These are phyloP conservation scores for Heliconius melpomene DNA, from an alignment of 1,140 invertebrate genomes.

Conservation along the genomic window DNA sequence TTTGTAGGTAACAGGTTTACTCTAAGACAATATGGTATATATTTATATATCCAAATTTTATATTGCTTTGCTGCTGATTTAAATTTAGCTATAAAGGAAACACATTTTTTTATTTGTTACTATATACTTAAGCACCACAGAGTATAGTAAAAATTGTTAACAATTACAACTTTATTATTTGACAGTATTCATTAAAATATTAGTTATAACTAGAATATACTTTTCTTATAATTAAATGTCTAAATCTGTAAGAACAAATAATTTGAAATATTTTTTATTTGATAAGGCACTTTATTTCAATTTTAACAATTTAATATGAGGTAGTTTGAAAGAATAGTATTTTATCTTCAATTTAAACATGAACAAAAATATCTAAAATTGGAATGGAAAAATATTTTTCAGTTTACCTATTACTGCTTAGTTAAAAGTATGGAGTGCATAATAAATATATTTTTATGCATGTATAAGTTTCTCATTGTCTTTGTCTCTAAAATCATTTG, in stretches of 20 bases:
- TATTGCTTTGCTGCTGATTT: too few relatives aligned
- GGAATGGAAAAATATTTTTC: not conserved
- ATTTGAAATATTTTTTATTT: not conserved
- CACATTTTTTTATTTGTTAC: not conserved
- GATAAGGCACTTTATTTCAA: not conserved
- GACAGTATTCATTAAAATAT: not conserved
- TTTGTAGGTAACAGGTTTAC: too few relatives aligned
- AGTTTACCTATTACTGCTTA: not conserved
- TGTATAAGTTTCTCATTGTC: too few relatives aligned
- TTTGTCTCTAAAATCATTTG: too few relatives aligned
- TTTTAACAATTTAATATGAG: not conserved
- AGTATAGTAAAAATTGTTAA: slow-evolving; percentile 26
- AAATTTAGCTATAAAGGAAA: not conserved
- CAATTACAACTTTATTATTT: not conserved
- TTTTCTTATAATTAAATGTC: not conserved
- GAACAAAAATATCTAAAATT: not conserved
- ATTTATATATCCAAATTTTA: too few relatives aligned
- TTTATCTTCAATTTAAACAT: not conserved
- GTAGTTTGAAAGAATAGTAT: not conserved
- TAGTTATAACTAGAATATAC: slow-evolving; percentile 7
- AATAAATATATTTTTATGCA: too few relatives aligned
- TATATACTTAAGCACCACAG: slow-evolving; percentile 26
- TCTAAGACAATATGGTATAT: too few relatives aligned
- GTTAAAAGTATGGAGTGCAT: too few relatives aligned
- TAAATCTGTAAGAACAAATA: not conserved